Base-by-base conservation (phyloP, 1,140 invertebrate genomes). In the Seison nebaliae region DNA sequence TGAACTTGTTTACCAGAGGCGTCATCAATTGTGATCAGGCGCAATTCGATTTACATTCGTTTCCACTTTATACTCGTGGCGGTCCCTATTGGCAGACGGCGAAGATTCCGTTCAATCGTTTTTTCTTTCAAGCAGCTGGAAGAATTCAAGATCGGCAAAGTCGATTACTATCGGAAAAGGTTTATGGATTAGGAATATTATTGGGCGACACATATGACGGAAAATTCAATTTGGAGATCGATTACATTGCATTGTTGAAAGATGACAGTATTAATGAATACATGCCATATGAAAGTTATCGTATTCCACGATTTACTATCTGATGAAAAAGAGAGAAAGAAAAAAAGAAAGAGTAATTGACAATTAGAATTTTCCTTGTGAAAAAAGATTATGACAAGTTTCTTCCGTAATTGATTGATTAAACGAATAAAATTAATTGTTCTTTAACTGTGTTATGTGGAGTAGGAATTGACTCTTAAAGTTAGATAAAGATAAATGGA, bases 41-140 rank as follows among this genome's bases (percentile, higher is more conserved):
- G 9, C 81, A 73, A 72, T 71, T 78, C 53, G 76, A 88, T 59
- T 63, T 73, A 12, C 80, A 72, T 52, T 64, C 69, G 47, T 88
- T 72, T 59, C 63, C 71, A 0, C 50, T 93, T 0, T 78, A 71
- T 51, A 94, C 84, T 0, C 67, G 78, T 58, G 84, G 84, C 29
- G 84, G 84, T 0, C 84, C 84, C 6, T 86, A 91, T 53, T 93
- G 84, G 84, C 83, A 93, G 63, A 59, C 70, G 39, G 67, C 71
- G 1, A 76, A 72, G 72, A 78, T 94, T 49, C 86, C 86, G 14
- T 84, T 94, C 62, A 81, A 79, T 4, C 86, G 83, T 57, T 93
- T 93, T 55, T 68, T 76, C 36, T 57, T 80, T 11, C 60, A 65
- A 5, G 69, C 68, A 11, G 80, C 79, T 63, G 83, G 81, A 4